phyloP scores from a whole-genome alignment of 2,797 vertebrate species.

The Siniperca obscura region DNA sequence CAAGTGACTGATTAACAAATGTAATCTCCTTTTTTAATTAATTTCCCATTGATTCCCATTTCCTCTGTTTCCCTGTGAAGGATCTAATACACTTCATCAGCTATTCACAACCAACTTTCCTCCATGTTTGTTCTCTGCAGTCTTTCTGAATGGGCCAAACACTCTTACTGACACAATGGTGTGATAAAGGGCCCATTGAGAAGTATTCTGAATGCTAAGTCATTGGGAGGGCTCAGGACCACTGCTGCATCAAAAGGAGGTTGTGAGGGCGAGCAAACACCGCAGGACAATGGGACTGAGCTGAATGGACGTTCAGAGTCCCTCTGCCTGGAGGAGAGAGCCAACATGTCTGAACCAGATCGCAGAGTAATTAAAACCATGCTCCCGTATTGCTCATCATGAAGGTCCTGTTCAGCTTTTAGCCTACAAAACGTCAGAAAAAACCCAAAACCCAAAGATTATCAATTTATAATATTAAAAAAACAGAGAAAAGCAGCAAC shows the following conservation, averaged over 20 bases:
- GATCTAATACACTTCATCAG: conserved; percentile 40
- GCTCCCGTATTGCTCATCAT: not conserved
- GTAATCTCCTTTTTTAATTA: conserved; percentile 39
- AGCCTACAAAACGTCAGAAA: not conserved
- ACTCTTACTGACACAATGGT: conserved; percentile 61
- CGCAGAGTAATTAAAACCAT: not conserved
- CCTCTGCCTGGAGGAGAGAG: not conserved
- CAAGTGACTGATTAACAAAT: conserved; percentile 21
- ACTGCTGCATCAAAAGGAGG: conserved; percentile 54
- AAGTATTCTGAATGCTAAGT: conserved; percentile 39
- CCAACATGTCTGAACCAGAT: conserved; percentile 22
- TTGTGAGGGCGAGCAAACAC: conserved; percentile 62
- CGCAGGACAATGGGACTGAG: conserved; percentile 32
- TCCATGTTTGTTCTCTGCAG: conserved; percentile 53
- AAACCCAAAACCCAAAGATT: not conserved
- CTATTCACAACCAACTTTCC: conserved; percentile 47
- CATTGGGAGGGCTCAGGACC: conserved; percentile 48
- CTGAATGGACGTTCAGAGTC: conserved; percentile 9
- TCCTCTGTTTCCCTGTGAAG: conserved; percentile 6
- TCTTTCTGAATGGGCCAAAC: conserved; percentile 51
- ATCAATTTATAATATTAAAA: not conserved
- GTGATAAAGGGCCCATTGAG: conserved; percentile 65
- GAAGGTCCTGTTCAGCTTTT: not conserved
- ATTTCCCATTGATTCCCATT: conserved; percentile 34
- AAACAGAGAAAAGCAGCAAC: not conserved